Evolutionary conservation across 2,797 vertebrate species (phyloP), one percentile per base, ranked within the genome.

Genomic region (Hyperoplus lanceolatus): DNA sequence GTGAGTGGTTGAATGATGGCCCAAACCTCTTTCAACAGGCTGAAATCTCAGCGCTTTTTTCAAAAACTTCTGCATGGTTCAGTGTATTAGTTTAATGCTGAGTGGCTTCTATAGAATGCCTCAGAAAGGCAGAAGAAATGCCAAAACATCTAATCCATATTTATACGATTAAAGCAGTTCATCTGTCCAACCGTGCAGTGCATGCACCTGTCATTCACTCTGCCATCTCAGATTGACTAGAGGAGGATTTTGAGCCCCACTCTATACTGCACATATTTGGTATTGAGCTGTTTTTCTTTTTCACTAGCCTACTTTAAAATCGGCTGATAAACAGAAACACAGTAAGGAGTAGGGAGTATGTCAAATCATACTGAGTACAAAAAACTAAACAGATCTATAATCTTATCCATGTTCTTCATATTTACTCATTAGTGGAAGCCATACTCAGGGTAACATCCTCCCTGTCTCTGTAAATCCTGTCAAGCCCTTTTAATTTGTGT

Each of bases 71-170:
- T 71, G 65, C 54, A n/a, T 62, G 59, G 56, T 76, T 87, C 73
- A 74, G 29, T 74, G 55, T 75, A 83, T 91, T 71, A 88, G 80
- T 84, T 29, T 86, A 73, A 80, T 83, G 84, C 63, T 88, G 85
- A 77, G 77, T 83, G 80, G 58, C 60, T 70, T 77, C 42, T 86
- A 71, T 41, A 42, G 67, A 57, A 50, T 76, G 54, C 55, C 71
- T 61, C 57, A 49, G 71, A 55, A 60, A 68, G 62, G 59, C 38
- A n/a, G 39, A 73, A 65, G 73, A 80, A 87, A 89, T 80, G 56
- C 50, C 70, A 84, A 79, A 78, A 69, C 70, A 71, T 57, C 56
- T 6, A 66, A 91, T 90, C 78, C 78, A 90, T 87, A 86, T 75
- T 59, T 55, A 69, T 77, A 58, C 68, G 56, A 84, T 66, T 79